Conservation (phyloP, 92 coral and sea anemone genomes). For the Epizoanthus stellaris region DNA sequence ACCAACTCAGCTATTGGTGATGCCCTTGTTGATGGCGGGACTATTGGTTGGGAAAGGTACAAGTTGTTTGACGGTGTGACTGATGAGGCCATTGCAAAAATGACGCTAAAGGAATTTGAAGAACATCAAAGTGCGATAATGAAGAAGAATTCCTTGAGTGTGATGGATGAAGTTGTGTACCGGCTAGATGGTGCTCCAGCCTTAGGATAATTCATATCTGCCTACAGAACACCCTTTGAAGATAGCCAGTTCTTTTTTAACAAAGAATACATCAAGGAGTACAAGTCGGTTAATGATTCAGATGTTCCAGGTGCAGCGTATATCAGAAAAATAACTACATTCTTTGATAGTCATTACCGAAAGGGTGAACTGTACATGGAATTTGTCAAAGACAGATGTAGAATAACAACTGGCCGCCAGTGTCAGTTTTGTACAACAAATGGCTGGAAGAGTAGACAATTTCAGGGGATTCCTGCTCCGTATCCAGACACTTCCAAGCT, state of each 20-base stretch:
- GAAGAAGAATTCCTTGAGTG: conserved; percentile 20
- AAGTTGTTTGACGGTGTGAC: conserved; percentile 25
- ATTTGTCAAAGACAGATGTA: conserved; percentile 48
- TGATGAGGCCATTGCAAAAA: conserved; percentile 23
- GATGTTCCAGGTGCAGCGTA: conserved; percentile 55
- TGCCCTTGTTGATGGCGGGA: conserved; percentile 41
- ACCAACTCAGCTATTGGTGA: conserved; percentile 44
- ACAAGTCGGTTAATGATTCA: conserved; percentile 14
- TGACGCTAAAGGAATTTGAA: conserved; percentile 16
- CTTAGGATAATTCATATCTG: conserved; percentile 56
- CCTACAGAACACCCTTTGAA: conserved; percentile 41
- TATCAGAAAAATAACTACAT: conserved; percentile 41
- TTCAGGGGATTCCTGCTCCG: conserved; percentile 45
- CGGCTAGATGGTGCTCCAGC: conserved; percentile 57
- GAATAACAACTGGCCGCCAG: conserved; percentile 39
- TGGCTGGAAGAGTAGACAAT: conserved; percentile 34
- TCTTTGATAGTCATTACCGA: conserved; percentile 46
- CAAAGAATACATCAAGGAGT: conserved; percentile 12
- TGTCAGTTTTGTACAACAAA: conserved; percentile 42
- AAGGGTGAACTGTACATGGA: conserved; percentile 62
- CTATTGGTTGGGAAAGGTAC: conserved; percentile 19
- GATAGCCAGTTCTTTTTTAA: conserved; percentile 34
- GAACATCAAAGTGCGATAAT: not conserved
- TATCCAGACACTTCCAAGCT: conserved; percentile 48
- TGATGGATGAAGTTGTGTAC: conserved; percentile 28